Base-by-base conservation (phyloP, 2,797 vertebrate genomes). In the Clarias laeviceps region DNA sequence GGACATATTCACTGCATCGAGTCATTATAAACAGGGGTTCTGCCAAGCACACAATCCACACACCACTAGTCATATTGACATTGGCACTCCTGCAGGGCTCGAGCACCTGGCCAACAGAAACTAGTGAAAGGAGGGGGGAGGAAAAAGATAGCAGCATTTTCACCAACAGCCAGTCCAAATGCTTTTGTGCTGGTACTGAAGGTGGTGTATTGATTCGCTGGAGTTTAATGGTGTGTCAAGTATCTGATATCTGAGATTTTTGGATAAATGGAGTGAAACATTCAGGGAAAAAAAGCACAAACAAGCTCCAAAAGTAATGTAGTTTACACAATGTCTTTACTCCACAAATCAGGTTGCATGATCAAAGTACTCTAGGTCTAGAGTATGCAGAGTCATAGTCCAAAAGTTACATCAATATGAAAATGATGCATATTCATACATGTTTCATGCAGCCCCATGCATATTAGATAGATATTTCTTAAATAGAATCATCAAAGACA, bases 11-110 rank as follows among this genome's bases (percentile, higher is more conserved):
- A 90, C 88, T 85, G 90, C 90, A 91, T 92, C 90, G 90, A 94
- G 93, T 93, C 90, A 94, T 93, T 94, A 92, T 93, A 93, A 94
- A 93, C 93, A 93, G 91, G 87, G 86, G 88, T 88, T 45, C 90
- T 93, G 91, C 92, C 92, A 93, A 91, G 86, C 86, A 91, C 89
- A 91, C 91, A 92, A 91, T 92, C 91, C 89, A 90, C 92, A 91
- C 92, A 86, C 90, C 74, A 88, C 91, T 92, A 89, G 91, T 89
- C 88, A 88, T 90, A 92, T 91, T 92, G 91, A 87, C 84, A 88
- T 90, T 87, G 62, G 89, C 89, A 4, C 91, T 89, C 92, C 92
- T 91, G 82, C 87, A 92, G 90, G 91, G 90, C 89, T 86, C 34
- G 32, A 90, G 89, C 90, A 91, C 90, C 89, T 91, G 90, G 74